phyloP scores from a whole-genome alignment of 2,797 vertebrate genomes.

The Leuciscus waleckii region DNA sequence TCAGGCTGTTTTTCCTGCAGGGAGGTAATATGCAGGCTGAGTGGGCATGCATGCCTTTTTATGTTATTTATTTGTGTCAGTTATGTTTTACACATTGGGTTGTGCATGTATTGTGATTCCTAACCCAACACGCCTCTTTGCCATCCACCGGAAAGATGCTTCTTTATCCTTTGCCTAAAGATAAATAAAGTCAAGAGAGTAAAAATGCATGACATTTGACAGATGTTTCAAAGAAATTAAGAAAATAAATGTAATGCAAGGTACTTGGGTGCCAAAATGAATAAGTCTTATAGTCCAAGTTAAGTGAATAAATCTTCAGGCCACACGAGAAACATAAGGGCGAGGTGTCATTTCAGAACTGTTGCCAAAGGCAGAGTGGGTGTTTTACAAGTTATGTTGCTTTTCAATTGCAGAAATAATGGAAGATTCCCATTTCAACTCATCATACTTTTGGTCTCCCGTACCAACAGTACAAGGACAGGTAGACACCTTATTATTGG shows the following conservation, averaged over 20 bases:
- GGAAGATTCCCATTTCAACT: conserved; percentile 99
- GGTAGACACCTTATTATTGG: conserved; percentile 87
- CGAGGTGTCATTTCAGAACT: conserved; percentile 52
- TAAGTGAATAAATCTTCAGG: conserved; percentile 24
- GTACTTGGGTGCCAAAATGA: conserved; percentile 23
- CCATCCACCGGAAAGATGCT: conserved; percentile 7
- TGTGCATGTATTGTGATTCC: conserved; percentile 26
- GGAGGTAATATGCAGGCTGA: neutral
- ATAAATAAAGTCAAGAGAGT: neutral
- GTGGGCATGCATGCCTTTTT: neutral
- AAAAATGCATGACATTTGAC: conserved; percentile 23
- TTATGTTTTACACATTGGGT: conserved; percentile 13
- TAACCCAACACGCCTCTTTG: conserved; percentile 29
- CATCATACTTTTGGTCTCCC: conserved; percentile 99
- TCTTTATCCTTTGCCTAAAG: conserved; percentile 10
- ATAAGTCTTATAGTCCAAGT: neutral
- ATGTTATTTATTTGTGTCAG: neutral
- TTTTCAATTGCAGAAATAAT: conserved; percentile 91
- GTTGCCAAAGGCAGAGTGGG: conserved; percentile 58
- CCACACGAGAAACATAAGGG: neutral
- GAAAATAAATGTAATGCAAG: neutral
- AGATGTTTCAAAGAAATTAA: neutral
- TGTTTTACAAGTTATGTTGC: conserved; percentile 82
- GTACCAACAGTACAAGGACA: conserved; percentile 98
- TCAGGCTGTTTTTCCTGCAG: neutral